Base-by-base conservation (phyloP, 2,888 invertebrate genomes). In the Tinea semifulvella region DNA sequence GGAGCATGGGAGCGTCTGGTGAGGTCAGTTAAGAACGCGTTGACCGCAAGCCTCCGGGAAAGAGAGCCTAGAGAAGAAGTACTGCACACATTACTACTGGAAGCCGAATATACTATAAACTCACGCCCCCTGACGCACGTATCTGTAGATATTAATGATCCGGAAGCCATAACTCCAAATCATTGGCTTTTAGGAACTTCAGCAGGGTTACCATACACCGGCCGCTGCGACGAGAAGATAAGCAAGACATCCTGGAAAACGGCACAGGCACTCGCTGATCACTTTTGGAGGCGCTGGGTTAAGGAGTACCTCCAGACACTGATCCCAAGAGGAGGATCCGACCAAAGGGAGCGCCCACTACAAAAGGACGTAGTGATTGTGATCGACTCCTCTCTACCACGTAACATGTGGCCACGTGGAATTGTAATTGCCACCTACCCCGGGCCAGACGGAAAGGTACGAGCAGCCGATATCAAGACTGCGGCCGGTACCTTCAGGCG, bases 131-230 rank as follows among this genome's bases (percentile, higher is more conserved):
- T 60, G 4, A 54, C 49, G 1, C 53, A 56, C 46, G 56, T 57
- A 0, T 53, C 55, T 1, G 47, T 51, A 6, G 53, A 57, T 7
- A 48, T 48, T 1, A 42, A 46, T 3, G 49, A 53, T 18, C 14
- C 25, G 0, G 57, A 58, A 36, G 44, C 53, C 0, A 39, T 58
- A 2, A 59, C 59, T 1, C 55, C 56, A 1, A 59, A 59, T 40
- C 55, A 59, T 48, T 55, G 58, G 42, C 43, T 57, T 2, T 3
- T 52, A 1, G 53, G 50, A 2, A 28, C 50, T 2, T 50, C 53
- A 2, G 48, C 52, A 1, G 46, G 36, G 7, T 13, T 46, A 6
- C 47, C 46, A 20, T 13, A 6, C 1, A 6, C 25, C 7, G 49
- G 49, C 28, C 17, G 14, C 7, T 49, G 47, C 14, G 48, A 52